Evolutionary conservation across 2,797 vertebrate genomes (phyloP), one percentile per base, ranked within the genome.

Genomic region (Coendou prehensilis): DNA sequence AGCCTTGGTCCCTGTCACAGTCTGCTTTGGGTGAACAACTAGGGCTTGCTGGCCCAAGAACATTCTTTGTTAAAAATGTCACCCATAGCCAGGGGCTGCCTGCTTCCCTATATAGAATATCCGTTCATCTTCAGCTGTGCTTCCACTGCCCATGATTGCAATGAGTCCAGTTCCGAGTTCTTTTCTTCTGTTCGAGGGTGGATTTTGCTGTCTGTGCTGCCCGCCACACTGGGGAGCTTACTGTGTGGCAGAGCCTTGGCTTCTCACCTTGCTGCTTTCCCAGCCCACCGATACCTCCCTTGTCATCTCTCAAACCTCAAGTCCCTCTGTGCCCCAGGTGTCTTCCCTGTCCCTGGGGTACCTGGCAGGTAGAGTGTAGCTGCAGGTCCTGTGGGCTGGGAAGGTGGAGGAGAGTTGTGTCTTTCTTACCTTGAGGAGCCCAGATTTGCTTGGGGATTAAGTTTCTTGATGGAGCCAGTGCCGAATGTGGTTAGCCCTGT

Each of bases 81-180:
- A 0, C 85, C 63, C 0, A 14, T 22, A 47, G 69, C 71, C 47
- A 54, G 91, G 13, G 30, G 17, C 85, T 47, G 28, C 45, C 22
- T 63, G 26, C 59, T 26, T 82, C 13, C 0, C 75, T 2, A 47
- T 52, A 2, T 63, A 33, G 33, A 10, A 0, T 4, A 33, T 61
- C 61, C 6, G 20, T 33, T 87, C 45, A 14, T 56, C 63, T 91
- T 73, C 20, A 52, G 88, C 54, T 30, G 14, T 30, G 75, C 18
- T 56, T 57, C 86, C 4, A 0, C 17, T n/a, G 28, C 41, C 18
- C 0, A 0, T 6, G 17, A 33, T 41, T 8, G 28, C 63, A 26
- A 54, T 2, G 17, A n/a, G 45, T 37, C 45, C 7, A 11, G 26
- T 47, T 37, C 45, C 9, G 18, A 3, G 5, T 17, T 52, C 57